Evolutionary conservation across 2,113 vertebrate genomes (phyloP), one percentile per base, ranked within the genome.

Genomic region (Myrmecophaga tridactyla): DNA sequence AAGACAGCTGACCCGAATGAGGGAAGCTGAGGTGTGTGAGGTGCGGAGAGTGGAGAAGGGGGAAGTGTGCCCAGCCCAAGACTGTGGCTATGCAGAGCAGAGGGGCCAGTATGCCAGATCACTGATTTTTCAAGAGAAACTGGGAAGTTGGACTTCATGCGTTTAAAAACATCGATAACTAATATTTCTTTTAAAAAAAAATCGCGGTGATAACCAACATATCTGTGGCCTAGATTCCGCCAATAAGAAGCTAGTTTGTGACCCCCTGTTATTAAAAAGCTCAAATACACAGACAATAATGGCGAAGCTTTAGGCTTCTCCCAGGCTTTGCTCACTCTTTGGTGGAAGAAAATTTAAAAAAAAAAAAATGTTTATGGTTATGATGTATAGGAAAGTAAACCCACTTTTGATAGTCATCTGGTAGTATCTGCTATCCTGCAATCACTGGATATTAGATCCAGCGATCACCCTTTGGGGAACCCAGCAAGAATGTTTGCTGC

Each of bases 201-300:
- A 41, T 0, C 70, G 12, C 21, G 4, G 5, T 58, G 43, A 46
- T 36, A 60, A 31, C 41, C n/a, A 7, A 46, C 0, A 1, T 31
- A 46, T 51, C 76, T 25, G 1, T 25, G 56, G n/a, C 62, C 56
- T 67, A 39, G 70, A 36, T 29, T 23, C 36, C 7, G 11, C 60
- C 14, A 10, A 14, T 3, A 9, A 43, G 27, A 65, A 34, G 27
- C 60, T 86, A 27, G 29, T 0, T 1, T 12, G n/a, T 12, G 39
- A 69, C 18, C 20, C 8, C 10, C 31, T 8, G 9, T 27, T 13
- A 2, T 14, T 67, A 76, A 43, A 21, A 91, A 34, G 11, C 34
- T 77, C 53, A 11, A 36, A 18, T 0, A 27, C 3, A 0, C 13
- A 2, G 2, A 36, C 18, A 1, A 0, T 3, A 0, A 12, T 2